Base-by-base conservation (phyloP, 2,888 invertebrate species). In the Drosophila conformis region DNA sequence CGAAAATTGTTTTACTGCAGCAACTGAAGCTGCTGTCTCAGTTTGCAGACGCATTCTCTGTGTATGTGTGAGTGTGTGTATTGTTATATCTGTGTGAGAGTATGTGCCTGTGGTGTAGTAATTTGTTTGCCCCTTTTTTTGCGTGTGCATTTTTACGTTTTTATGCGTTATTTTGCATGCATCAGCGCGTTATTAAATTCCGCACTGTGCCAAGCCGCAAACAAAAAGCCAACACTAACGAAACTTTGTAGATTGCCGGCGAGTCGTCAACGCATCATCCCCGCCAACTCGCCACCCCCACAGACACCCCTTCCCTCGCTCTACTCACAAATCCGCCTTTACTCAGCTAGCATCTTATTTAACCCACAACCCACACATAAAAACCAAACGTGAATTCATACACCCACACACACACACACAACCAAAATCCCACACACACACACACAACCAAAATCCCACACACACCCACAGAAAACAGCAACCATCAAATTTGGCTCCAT, bases 131-230 rank as follows among this genome's bases (percentile, higher is more conserved):
- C 79, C 51, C 52, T 66, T 78, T 46, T 74, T 76, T 79, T 72
- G 73, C 72, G 74, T 82, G 74, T 90, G 88, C 86, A 84, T 76
- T 90, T 90, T 87, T 87, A 77, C 73, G 72, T 89, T 90, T 86
- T 90, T 87, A 82, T 89, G 85, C 88, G 88, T 78, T 87, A 88
- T 90, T 90, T 82, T 90, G 90, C 86, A 86, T 86, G 90, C 86
- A 86, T 86, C 90, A 89, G 87, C 85, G 88, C 85, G 76, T 90
- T 86, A 86, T 86, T 86, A 86, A 86, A 86, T 86, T 86, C 86
- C 86, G 60, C 49, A 76, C 69, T 63, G 77, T 69, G 63, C 78
- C 59, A 70, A 75, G 71, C 67, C 72, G 73, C 71, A 82, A 69
- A 82, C 71, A 75, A 64, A 84, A 68, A 70, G 63, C 53, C 46